A percentile compares a stretch with the other conserved stretches of the same genome.
Evolutionary conservation across 2,113 vertebrate species (phyloP).

Genomic region (Sciurus niger): DNA sequence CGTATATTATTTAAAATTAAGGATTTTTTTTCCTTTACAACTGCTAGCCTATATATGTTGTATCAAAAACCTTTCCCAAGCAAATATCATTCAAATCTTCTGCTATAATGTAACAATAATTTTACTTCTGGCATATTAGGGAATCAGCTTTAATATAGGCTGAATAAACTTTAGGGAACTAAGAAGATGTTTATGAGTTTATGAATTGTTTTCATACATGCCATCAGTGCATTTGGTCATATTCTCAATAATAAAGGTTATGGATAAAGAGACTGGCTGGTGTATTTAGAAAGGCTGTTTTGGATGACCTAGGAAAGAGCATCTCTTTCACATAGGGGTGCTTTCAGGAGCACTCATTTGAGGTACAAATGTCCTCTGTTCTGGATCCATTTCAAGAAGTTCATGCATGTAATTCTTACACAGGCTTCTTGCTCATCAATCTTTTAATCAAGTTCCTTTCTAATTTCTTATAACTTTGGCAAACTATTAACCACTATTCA

Average conservation of each 20-base stretch:
- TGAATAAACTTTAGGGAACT: neutral
- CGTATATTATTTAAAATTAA: neutral
- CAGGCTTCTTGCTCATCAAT: slow-evolving; percentile 1
- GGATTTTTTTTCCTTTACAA: neutral
- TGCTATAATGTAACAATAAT: neutral
- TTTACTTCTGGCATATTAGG: neutral
- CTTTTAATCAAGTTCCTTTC: neutral
- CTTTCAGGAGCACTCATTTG: neutral
- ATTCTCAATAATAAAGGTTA: neutral
- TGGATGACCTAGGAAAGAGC: neutral
- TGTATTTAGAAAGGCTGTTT: neutral
- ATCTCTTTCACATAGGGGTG: neutral
- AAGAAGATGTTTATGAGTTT: neutral
- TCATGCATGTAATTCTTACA: neutral
- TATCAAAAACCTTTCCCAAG: neutral
- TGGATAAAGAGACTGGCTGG: neutral
- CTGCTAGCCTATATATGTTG: slow-evolving; percentile 5
- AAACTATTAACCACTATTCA: neutral
- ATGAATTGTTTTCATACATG: neutral
- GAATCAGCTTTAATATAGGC: neutral
- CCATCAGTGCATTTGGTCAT: neutral
- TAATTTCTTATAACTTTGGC: neutral
- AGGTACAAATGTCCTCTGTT: neutral
- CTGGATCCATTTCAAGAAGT: neutral
- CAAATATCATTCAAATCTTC: neutral